Evolutionary conservation across 1,140 invertebrate genomes (phyloP).

Genomic region (Anoplolepis gracilipes): DNA sequence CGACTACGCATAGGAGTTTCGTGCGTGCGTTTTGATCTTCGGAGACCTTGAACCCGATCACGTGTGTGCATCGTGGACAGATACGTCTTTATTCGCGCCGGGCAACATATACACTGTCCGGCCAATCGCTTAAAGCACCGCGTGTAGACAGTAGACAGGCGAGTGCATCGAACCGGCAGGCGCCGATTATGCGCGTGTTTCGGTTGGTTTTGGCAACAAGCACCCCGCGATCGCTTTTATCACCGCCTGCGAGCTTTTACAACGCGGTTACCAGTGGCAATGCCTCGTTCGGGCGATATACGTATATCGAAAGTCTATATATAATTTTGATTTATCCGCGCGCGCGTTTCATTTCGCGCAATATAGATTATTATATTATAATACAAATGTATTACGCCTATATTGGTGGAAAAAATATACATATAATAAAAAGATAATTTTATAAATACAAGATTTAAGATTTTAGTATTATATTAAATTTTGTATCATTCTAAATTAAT

Average conservation of each 20-base stretch:
- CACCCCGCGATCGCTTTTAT: conserved; percentile 11
- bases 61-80: conserved; percentile 58
- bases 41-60: conserved; percentile 75
- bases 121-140: conserved; percentile 28
- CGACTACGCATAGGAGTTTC: conserved; percentile 65
- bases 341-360: background rate
- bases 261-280: background rate
- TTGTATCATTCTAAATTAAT: background rate
- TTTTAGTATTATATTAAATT: background rate
- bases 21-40: conserved; percentile 59
- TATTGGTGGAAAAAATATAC: background rate
- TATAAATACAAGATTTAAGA: background rate
- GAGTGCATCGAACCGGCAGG: conserved; percentile 50
- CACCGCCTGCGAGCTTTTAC: conserved; percentile 19
- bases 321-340: conserved; percentile 18
- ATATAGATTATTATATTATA: conserved; percentile 1
- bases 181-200: conserved; percentile 42
- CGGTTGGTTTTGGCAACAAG: conserved; percentile 45
- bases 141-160: conserved; percentile 46
- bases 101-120: background rate
- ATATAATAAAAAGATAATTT: background rate
- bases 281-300: background rate
- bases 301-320: background rate
- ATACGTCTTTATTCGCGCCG: conserved; percentile 57
- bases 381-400: background rate